Base-by-base conservation (phyloP, 2,113 vertebrate genomes). In the Accipiter virgatus region DNA sequence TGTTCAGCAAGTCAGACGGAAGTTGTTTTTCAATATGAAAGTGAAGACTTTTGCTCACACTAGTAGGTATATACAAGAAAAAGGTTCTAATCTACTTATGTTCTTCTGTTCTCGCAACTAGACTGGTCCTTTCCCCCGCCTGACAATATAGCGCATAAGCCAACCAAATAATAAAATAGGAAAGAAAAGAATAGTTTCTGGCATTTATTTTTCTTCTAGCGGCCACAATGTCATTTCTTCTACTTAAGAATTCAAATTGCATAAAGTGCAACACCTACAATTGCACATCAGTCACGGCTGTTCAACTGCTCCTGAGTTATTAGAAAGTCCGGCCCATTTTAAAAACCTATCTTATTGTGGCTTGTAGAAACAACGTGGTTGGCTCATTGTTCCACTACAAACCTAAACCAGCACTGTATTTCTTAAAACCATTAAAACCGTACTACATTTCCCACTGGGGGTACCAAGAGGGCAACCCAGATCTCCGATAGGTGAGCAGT, bases 111-210 rank as follows among this genome's bases (percentile, higher is more conserved):
- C 34, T 61, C 72, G 6, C 36, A 11, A 58, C 32, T 42, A 87
- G 53, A 47, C 58, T 48, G 56, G 63, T 88, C 40, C 12, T 75
- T 56, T 94, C n/a, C 23, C 26, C 38, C 23, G n/a, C 7, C 32
- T 58, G 74, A 34, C 13, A 48, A 63, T 6, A 47, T 0, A n/a
- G 13, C 10, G 55, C 3, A n/a, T 26, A 48, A 16, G 2, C 9
- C 27, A 92, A 58, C 19, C 26, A 86, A 59, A 40, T 14, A 79
- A 74, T 34, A 72, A 63, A 86, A 70, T 0, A 8, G 13, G 4
- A 16, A 11, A 36, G 45, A 70, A 58, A 70, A 52, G 25, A 58
- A 26, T 11, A 61, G 9, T 36, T 80, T 38, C 21, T 17, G 67
- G 23, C 40, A 43, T 47, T 86, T 42, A 32, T 47, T 92, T 77